Percentiles rank a stretch among this genome's conserved stretches.
These are phyloP conservation scores for Phasianus colchicus DNA, from an alignment of 2,113 vertebrate genomes.

Conservation along the genomic window DNA sequence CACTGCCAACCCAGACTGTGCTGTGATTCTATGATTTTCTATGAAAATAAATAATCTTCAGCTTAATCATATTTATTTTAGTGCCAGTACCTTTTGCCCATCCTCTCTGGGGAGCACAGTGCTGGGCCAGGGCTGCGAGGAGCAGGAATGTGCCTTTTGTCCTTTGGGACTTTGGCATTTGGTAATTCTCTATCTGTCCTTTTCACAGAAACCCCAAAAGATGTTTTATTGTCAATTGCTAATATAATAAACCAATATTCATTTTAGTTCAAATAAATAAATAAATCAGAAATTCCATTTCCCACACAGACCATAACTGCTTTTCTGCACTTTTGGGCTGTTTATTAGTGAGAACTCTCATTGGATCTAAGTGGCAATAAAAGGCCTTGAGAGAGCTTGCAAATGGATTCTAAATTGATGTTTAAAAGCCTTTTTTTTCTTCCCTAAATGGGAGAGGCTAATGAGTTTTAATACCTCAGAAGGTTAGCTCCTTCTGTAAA, in stretches of 20 bases:
- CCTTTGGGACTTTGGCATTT: not conserved
- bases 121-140: not conserved
- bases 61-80: not conserved
- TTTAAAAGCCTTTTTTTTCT: conserved; percentile 70
- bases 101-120: not conserved
- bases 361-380: conserved; percentile 53
- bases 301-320: not conserved
- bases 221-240: not conserved
- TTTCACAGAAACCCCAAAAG: not conserved
- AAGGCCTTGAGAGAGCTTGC: conserved; percentile 55
- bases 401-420: conserved; percentile 77
- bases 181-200: conserved; percentile 42
- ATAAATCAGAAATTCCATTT: not conserved
- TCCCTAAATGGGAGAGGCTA: conserved; percentile 62
- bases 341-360: conserved; percentile 59
- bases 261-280: not conserved
- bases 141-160: not conserved
- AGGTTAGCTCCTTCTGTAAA: conserved; percentile 71
- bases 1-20: no score
- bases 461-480: conserved; percentile 79
- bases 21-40: no score
- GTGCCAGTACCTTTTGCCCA: not conserved
- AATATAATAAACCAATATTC: not conserved
- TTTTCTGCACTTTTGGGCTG: conserved; percentile 16
- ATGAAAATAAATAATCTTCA: not conserved